Conservation (phyloP, 2,797 vertebrate species). For the Gymnoscopelus microlampas region DNA sequence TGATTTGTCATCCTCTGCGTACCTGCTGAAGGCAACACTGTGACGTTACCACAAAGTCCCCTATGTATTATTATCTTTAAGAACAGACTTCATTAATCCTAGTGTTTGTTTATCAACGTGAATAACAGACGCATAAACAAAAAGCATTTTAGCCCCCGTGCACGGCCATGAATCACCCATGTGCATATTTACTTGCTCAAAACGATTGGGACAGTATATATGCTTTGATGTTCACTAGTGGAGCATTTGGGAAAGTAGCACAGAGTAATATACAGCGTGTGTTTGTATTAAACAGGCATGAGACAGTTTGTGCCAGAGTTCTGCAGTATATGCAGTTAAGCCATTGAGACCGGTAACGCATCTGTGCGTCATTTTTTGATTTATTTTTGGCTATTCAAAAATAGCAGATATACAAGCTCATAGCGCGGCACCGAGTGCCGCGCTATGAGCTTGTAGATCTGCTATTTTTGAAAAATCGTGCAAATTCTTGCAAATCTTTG, state of each 20-base stretch:
- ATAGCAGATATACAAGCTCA: too few species aligned
- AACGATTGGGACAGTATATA: constrained; percentile 47
- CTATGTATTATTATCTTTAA: neutral
- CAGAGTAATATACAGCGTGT: constrained; percentile 54
- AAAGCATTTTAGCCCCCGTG: constrained; percentile 45
- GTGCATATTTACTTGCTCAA: constrained; percentile 36
- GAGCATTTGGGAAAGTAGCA: constrained; percentile 50
- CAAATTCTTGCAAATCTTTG: too few species aligned
- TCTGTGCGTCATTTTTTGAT: too few species aligned
- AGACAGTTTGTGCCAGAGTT: constrained; percentile 53
- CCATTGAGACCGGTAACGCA: too few species aligned
- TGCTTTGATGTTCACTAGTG: constrained; percentile 37
- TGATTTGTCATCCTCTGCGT: constrained; percentile 19
- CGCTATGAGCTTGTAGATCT: too few species aligned
- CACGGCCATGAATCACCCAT: constrained; percentile 58
- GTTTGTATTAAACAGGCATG: constrained; percentile 61
- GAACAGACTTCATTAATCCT: neutral
- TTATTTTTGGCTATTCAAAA: too few species aligned
- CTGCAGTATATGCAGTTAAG: neutral
- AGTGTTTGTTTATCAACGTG: neutral
- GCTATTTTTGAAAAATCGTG: too few species aligned
- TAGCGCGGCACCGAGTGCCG: too few species aligned
- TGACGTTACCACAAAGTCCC: neutral
- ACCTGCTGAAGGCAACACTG: constrained; percentile 22
- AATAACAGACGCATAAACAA: constrained; percentile 30